A percentile compares a stretch with the other conserved stretches of the same genome.
These are phyloP conservation scores for Sardina pilchardus DNA, from an alignment of 2,113 vertebrate genomes.

Conservation along the genomic window DNA sequence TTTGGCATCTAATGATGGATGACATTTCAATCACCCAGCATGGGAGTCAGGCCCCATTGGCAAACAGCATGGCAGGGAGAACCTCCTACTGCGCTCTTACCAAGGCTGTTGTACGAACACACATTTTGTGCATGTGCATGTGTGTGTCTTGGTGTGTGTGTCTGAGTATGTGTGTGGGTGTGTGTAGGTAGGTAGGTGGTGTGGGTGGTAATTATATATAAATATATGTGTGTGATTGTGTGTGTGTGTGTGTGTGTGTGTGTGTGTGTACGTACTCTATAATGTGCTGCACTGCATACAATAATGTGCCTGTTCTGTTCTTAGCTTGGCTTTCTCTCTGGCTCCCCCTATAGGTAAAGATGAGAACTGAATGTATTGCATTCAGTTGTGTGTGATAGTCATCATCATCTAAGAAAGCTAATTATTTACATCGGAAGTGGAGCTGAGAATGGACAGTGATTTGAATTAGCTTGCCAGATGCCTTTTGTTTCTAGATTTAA, in stretches of 20 bases:
- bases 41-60: slow-evolving; percentile 61
- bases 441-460: neutral
- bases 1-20: slow-evolving; percentile 63
- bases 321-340: neutral
- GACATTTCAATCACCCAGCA: slow-evolving; percentile 72
- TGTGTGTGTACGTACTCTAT: neutral
- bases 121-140: slow-evolving; percentile 24
- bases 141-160: slow-evolving; percentile 29
- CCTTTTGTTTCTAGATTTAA: neutral
- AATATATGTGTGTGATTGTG: slow-evolving; percentile 2
- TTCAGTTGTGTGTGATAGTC: neutral
- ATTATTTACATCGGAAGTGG: neutral
- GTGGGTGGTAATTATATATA: no score
- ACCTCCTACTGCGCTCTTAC: slow-evolving; percentile 53
- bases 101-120: neutral
- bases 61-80: slow-evolving; percentile 51
- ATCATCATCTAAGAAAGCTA: no score
- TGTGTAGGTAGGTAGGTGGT: neutral
- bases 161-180: neutral
- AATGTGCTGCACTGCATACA: neutral
- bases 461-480: neutral
- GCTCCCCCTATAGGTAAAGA: neutral
- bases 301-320: neutral
- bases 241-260: neutral
- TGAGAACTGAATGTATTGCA: neutral